phyloP scores from a whole-genome alignment of 35 echinoderm and acorn worm genomes.

The Strongylocentrotus purpuratus region DNA sequence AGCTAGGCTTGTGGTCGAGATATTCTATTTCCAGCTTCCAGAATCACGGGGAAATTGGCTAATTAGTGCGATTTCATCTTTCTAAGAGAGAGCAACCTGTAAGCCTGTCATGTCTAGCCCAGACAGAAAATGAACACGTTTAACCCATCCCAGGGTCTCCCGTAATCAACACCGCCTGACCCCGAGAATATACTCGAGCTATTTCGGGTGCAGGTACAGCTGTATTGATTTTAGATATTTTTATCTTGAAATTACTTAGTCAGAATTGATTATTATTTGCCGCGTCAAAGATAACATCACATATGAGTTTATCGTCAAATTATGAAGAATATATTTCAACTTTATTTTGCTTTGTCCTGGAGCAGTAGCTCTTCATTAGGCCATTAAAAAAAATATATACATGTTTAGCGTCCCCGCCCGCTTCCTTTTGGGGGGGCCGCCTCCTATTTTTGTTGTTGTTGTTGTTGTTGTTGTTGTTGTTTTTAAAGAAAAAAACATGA shows the following conservation, averaged over 20 bases:
- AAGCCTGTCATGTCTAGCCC: neutral
- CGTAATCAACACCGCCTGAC: neutral
- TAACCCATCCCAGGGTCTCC: neutral
- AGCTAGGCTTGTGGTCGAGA: neutral
- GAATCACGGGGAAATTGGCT: neutral
- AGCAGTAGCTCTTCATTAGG: too few species aligned
- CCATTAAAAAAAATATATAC: too few species aligned
- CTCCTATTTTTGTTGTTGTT: too few species aligned
- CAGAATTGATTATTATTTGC: neutral
- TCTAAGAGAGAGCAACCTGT: neutral
- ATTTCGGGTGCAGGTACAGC: neutral
- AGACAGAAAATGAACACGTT: neutral
- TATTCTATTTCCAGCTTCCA: neutral
- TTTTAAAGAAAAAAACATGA: too few species aligned
- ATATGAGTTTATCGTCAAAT: too few species aligned
- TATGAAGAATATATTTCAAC: too few species aligned
- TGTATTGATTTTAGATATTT: neutral
- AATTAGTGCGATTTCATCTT: slow-evolving; percentile 13
- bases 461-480: too few species aligned
- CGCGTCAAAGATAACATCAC: neutral
- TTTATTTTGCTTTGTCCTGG: too few species aligned
- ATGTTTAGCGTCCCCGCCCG: too few species aligned
- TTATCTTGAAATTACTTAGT: neutral
- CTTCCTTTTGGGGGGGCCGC: too few species aligned
- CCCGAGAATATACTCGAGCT: neutral